Evolutionary conservation across 1,140 invertebrate species (phyloP), one percentile per base, ranked within the genome.

Genomic region (Euglossa dilemma): DNA sequence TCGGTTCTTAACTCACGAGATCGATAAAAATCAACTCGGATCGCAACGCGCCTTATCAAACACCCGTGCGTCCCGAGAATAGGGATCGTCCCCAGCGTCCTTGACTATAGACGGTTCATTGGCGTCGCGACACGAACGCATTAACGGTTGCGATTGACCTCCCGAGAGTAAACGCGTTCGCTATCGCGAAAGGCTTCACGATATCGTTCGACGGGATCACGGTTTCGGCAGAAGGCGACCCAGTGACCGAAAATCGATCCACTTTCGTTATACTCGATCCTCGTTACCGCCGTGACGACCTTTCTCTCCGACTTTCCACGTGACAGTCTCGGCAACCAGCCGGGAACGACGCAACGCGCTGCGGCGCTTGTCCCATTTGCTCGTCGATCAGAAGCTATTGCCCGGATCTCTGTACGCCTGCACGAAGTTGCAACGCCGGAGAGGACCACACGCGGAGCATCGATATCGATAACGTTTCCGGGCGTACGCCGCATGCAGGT

Each of bases 381-480:
- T 57, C 64, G 76, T 78, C 64, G 64, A 78, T 78, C 64, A 57
- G 50, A n/a, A 18, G 11, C 59, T 50, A 80, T 64, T 54, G 67
- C 20, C 57, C 47, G 9, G 69, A 66, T 74, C 59, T 36, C 25
- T 25, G 23, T n/a, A 1, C 18, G 23, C 57, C 3, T 4, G 63
- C 25, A 75, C 36, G 43, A 0, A 16, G 18, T 23, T 28, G 20
- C 4, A 57, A 66, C 36, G 20, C 11, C n/a, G n/a, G n/a, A n/a
- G n/a, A n/a, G n/a, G n/a, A n/a, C n/a, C n/a, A n/a, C n/a, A 66
- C 36, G 20, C 11, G 52, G 57, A 28, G 52, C 36, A 28, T 36
- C 45, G 63, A 63, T 69, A 75, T 67, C 61, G 80, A 82, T 82
- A 82, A 76, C 80, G 80, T 76, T 67, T 82, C 80, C 63, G 72